Evolutionary conservation across 2,888 invertebrate species (phyloP).

Genomic region (Epiperipatus broadwayi): DNA sequence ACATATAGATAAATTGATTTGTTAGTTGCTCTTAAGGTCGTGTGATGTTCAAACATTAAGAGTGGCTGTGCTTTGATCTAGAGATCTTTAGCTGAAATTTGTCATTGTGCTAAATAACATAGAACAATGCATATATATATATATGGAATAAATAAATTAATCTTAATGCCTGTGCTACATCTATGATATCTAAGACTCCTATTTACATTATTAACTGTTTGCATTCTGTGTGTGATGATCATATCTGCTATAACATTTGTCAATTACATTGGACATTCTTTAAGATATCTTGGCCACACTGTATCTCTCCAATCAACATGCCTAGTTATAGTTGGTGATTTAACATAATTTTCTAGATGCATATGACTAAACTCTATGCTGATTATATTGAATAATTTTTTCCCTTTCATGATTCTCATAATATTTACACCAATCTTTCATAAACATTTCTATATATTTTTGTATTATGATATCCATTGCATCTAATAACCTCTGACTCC

Average conservation of each 20-base stretch:
- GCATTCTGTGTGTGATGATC: no score
- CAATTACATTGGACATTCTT: constrained; percentile 79
- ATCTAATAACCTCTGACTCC: constrained; percentile 73
- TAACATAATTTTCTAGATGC: constrained; percentile 76
- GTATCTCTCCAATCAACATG: constrained; percentile 95
- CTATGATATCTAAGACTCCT: no score
- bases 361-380: constrained; percentile 94
- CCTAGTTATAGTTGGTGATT: constrained; percentile 70
- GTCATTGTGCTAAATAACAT: no score
- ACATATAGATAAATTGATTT: no score
- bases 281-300: constrained; percentile 85
- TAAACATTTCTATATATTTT: constrained; percentile 89
- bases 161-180: no score
- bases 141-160: no score
- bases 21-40: no score
- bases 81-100: no score
- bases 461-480: constrained; percentile 98
- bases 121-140: no score
- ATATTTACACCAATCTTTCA: constrained; percentile 84
- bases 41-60: no score
- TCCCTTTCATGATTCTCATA: constrained; percentile 55
- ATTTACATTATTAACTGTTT: no score
- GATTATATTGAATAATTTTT: constrained; percentile 73
- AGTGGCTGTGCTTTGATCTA: no score
- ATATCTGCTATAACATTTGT: constrained; percentile 84